Evolutionary conservation across 2,113 vertebrate species (phyloP), one percentile per base, ranked within the genome.

Genomic region (Lonchura striata): DNA sequence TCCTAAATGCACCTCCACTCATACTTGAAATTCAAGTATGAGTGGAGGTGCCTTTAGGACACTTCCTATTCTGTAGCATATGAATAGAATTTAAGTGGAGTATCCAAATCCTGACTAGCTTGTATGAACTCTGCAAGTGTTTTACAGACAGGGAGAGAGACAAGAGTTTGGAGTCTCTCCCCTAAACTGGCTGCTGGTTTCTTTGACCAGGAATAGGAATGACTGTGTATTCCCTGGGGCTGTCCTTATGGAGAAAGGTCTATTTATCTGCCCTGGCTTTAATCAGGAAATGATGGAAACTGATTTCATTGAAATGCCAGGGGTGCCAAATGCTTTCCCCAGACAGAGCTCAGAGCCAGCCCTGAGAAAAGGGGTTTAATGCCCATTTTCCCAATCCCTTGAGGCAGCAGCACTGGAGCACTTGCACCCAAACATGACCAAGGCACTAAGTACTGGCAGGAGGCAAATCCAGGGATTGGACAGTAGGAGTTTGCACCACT

Each of bases 371-470:
- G 10, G 6, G 27, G 49, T 70, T 70, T 70, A 47, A 52, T 56
- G 46, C 17, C 25, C 8, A 2, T 52, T 49, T 59, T 42, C 56
- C 13, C 35, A 5, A 16, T 87, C 33, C 7, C 44, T 82, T 2
- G 1, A 16, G 37, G 16, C 3, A 56, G 37, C 46, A 33, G 14
- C 57, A 11, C 64, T 25, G 20, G 14, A 15, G 27, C 10, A 2
- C 10, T 42, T 66, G n/a, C 33, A 39, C 7, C 20, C 37, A 49
- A 57, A 52, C 10, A 2, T 2, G 8, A 25, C 56, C 0, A 1
- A n/a, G n/a, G 42, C 33, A 20, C 56, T 2, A 2, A 64, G 37
- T 1, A 2, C 31, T 0, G 1, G 37, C 56, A 68, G 52, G 41
- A 79, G 50, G 33, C 28, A 49, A 53, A 71, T 23, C 20, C 0